phyloP scores from a whole-genome alignment of 2,888 invertebrate genomes.

The Melieria omissa region DNA sequence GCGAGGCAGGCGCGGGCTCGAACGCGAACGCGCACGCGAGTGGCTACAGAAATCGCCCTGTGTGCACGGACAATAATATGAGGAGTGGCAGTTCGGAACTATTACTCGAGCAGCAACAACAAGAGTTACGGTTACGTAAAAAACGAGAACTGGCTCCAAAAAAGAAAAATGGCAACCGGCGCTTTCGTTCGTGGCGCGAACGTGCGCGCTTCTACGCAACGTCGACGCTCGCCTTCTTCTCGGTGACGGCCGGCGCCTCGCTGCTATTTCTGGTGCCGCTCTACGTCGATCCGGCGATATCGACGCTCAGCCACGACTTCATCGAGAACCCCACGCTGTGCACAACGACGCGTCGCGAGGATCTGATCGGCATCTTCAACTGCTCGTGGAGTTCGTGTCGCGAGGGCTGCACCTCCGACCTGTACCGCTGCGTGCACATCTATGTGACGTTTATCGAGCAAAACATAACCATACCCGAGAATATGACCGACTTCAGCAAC shows the following conservation, averaged over 20 bases:
- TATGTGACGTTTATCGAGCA: constrained; percentile 70
- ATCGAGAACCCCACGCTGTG: constrained; percentile 87
- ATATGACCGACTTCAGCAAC: constrained; percentile 64
- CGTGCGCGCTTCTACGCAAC: constrained; percentile 78
- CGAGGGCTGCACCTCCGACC: constrained; percentile 89
- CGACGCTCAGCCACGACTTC: constrained; percentile 88
- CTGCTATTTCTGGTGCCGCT: constrained; percentile 79
- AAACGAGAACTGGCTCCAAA: constrained; percentile 72
- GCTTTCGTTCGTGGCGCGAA: constrained; percentile 73
- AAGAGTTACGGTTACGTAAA: constrained; percentile 75
- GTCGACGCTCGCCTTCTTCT: constrained; percentile 76
- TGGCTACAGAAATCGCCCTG: constrained; percentile 59
- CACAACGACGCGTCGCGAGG: constrained; percentile 82
- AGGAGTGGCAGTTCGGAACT: constrained; percentile 82
- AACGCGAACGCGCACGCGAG: constrained; percentile 45
- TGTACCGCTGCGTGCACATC: constrained; percentile 75
- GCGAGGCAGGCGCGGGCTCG: constrained; percentile 46
- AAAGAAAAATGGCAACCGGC: constrained; percentile 68
- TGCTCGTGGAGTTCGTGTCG: constrained; percentile 93
- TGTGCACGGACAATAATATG: constrained; percentile 71
- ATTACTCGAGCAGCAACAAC: constrained; percentile 80
- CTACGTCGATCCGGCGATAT: constrained; percentile 87
- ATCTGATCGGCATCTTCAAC: constrained; percentile 86
- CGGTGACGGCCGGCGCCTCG: constrained; percentile 78
- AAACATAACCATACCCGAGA: constrained; percentile 66